Evolutionary conservation across 2,113 vertebrate genomes (phyloP).

Genomic region (Gadus chalcogrammus): DNA sequence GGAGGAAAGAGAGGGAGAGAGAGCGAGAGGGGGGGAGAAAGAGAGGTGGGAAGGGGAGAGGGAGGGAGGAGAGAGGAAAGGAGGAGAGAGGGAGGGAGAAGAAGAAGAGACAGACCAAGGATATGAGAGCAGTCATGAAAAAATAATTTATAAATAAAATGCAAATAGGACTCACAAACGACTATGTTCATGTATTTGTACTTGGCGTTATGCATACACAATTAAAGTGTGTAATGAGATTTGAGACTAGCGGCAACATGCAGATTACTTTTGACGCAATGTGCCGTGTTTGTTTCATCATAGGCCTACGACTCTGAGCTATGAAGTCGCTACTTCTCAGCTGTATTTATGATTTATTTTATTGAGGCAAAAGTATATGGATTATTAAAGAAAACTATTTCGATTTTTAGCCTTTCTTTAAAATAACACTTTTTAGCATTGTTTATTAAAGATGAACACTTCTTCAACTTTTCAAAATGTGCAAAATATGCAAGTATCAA

Average conservation of each 20-base stretch:
- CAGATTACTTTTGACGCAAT: too few species aligned
- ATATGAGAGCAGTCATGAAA: slow-evolving; percentile 14
- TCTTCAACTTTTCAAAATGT: slow-evolving; percentile 1
- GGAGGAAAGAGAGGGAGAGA: background rate
- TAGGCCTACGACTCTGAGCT: too few species aligned
- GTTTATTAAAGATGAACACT: slow-evolving; percentile 28
- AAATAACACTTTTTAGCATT: background rate
- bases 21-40: background rate
- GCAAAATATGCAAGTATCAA: slow-evolving; percentile 57
- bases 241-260: background rate
- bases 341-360: too few species aligned
- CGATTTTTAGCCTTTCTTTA: too few species aligned
- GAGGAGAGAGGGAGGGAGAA: background rate
- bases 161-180: slow-evolving; percentile 9
- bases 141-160: slow-evolving; percentile 12
- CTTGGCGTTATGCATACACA: slow-evolving; percentile 13
- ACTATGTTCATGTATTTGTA: background rate
- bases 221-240: slow-evolving; percentile 17
- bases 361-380: slow-evolving; percentile 6
- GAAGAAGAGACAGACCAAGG: slow-evolving; percentile 11
- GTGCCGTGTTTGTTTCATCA: too few species aligned
- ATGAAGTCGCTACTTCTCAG: too few species aligned
- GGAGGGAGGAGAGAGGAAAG: too few species aligned
- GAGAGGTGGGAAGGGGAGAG: background rate
- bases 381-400: background rate